Conservation (phyloP, 2,797 vertebrate species). For the Phaenicophaeus curvirostris region DNA sequence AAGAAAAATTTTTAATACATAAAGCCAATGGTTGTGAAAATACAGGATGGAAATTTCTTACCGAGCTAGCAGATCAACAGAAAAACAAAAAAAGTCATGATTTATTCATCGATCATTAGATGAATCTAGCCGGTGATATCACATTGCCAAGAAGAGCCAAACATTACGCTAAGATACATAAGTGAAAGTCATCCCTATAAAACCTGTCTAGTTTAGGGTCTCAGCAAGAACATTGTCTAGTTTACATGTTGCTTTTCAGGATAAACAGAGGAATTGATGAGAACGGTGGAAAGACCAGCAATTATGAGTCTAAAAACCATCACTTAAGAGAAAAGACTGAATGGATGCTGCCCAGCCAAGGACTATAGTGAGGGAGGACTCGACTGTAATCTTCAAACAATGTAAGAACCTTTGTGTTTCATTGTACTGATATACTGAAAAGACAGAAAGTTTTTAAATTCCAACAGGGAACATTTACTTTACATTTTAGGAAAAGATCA, state of each 20-base stretch:
- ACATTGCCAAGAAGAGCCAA: background rate
- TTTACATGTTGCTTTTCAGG: background rate
- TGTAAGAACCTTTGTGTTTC: background rate
- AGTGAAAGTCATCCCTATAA: background rate
- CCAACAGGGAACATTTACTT: conserved; percentile 1
- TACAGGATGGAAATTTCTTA: background rate
- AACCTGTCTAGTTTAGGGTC: background rate
- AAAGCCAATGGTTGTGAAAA: background rate
- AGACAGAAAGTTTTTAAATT: background rate
- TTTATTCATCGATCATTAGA: background rate
- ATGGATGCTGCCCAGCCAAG: background rate
- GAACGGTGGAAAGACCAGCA: background rate
- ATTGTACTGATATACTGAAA: background rate
- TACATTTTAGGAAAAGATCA: background rate
- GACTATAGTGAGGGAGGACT: background rate
- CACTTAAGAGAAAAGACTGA: background rate
- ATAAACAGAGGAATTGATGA: background rate
- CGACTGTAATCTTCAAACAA: background rate
- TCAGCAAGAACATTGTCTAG: background rate
- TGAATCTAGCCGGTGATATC: background rate
- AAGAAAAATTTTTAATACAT: background rate
- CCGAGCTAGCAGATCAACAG: background rate
- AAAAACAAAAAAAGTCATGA: background rate
- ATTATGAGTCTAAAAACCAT: background rate
- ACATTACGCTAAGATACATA: background rate